phyloP scores from a whole-genome alignment of 2,797 vertebrate genomes.

The Amniataba percoides region DNA sequence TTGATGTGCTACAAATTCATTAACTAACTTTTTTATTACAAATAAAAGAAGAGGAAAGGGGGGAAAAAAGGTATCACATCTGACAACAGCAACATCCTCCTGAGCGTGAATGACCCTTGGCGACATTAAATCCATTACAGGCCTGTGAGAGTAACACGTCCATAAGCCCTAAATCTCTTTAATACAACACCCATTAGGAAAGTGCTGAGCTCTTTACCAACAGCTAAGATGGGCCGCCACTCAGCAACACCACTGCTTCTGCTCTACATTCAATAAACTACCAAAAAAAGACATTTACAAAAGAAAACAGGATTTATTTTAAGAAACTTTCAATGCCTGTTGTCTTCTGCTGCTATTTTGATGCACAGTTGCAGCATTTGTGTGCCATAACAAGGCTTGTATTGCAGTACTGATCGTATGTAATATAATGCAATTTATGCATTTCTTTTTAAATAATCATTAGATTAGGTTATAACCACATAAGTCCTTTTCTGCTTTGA shows the following conservation, averaged over 20 bases:
- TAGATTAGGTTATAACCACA: neutral
- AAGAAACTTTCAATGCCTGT: constrained; percentile 1
- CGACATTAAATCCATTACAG: constrained; percentile 75
- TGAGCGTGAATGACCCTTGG: constrained; percentile 67
- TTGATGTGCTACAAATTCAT: neutral
- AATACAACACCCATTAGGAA: constrained; percentile 83
- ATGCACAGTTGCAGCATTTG: neutral
- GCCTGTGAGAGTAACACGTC: constrained; percentile 68
- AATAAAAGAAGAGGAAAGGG: neutral
- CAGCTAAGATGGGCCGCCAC: constrained; percentile 67
- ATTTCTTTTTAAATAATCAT: neutral
- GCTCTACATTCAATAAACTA: constrained; percentile 41
- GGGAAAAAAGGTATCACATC: neutral
- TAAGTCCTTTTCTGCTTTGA: neutral
- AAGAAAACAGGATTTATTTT: neutral
- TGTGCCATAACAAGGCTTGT: neutral
- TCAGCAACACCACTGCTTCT: constrained; percentile 54
- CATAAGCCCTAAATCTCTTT: constrained; percentile 85
- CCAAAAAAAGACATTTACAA: constrained; percentile 20
- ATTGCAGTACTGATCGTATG: too few species aligned
- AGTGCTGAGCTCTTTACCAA: constrained; percentile 81
- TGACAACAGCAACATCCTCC: constrained; percentile 13
- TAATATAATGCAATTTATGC: neutral
- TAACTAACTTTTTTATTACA: neutral
- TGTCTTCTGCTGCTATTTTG: constrained; percentile 1